phyloP scores from a whole-genome alignment of 2,888 invertebrate species.

The Ypsolopha scabrella region DNA sequence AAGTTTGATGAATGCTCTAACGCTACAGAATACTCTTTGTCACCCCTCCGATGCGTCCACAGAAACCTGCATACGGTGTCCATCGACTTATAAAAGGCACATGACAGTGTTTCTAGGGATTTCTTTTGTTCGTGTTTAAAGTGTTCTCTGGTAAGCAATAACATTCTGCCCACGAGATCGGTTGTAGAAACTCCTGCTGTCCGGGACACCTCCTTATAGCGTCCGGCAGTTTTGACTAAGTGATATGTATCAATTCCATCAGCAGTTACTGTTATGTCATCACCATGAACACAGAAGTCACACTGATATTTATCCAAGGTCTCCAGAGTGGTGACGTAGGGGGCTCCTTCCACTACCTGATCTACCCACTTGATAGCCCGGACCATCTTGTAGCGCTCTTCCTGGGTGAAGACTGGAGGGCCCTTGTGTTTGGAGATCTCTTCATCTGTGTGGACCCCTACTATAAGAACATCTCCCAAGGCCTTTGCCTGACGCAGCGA shows the following conservation, averaged over 20 bases:
- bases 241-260: slow-evolving; percentile 98
- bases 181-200: slow-evolving; percentile 99
- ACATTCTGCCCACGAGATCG: slow-evolving; percentile 96
- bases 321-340: slow-evolving; percentile 97
- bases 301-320: slow-evolving; percentile 96
- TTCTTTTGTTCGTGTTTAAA: slow-evolving; percentile 57
- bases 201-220: slow-evolving; percentile 95
- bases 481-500: slow-evolving; percentile 97
- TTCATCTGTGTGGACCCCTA: slow-evolving; percentile 97
- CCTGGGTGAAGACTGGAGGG: slow-evolving; percentile 95
- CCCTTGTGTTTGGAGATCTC: slow-evolving; percentile 98
- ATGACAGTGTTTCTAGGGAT: no score
- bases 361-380: slow-evolving; percentile 99
- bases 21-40: slow-evolving; percentile 79
- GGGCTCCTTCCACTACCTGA: slow-evolving; percentile 97
- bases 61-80: no score
- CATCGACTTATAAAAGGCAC: no score
- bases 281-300: slow-evolving; percentile 99
- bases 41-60: slow-evolving; percentile 50
- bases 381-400: slow-evolving; percentile 96
- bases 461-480: slow-evolving; percentile 92
- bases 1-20: slow-evolving; percentile 84
- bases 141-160: slow-evolving; percentile 88
- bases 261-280: slow-evolving; percentile 97
- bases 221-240: slow-evolving; percentile 88